Evolutionary conservation across 2,888 invertebrate species (phyloP), one percentile per base, ranked within the genome.

Genomic region (Coleophora deauratella): DNA sequence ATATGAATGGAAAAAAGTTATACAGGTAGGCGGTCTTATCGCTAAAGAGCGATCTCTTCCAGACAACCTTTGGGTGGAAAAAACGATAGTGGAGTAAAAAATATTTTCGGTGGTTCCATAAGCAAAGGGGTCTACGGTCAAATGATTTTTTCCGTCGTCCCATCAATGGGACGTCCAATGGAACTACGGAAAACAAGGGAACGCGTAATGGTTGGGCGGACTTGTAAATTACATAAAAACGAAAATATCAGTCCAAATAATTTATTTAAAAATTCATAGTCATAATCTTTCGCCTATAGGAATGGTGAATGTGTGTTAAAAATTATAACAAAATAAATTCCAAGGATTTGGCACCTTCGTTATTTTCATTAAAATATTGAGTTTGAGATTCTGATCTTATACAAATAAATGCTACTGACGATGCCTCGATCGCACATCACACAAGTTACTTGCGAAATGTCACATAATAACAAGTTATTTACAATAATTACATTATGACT

Each of bases 231-330:
- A 21, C 6, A 21, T 6, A 21, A 44, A 59, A 54, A 59, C 54
- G 61, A 55, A 45, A 41, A 32, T 38, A 35, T 82, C 81, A 82
- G 84, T 82, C 82, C 74, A 82, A 80, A 80, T 74, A 71, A 73
- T 81, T 74, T 72, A 70, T 34, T 46, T 10, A 39, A 47, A 65
- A 72, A 65, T 54, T 67, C 59, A 70, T 61, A 66, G 59, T 52
- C 66, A 69, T 65, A 69, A 66, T 65, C 64, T 59, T 33, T 66
- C 63, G 57, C 66, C 66, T 71, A 71, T 72, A 79, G 84, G 84
- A 84, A 85, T 84, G 81, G 62, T 71, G 70, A 68, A 64, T 58
- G 58, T 59, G 58, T 59, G 59, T 59, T 54, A 57, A 31, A n/a
- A 31, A 52, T 55, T 54, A 55, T 53, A 58, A 62, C 62, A 68